These are phyloP conservation scores for Nycteola revayana DNA, from an alignment of 2,888 invertebrate species.

Conservation along the genomic window DNA sequence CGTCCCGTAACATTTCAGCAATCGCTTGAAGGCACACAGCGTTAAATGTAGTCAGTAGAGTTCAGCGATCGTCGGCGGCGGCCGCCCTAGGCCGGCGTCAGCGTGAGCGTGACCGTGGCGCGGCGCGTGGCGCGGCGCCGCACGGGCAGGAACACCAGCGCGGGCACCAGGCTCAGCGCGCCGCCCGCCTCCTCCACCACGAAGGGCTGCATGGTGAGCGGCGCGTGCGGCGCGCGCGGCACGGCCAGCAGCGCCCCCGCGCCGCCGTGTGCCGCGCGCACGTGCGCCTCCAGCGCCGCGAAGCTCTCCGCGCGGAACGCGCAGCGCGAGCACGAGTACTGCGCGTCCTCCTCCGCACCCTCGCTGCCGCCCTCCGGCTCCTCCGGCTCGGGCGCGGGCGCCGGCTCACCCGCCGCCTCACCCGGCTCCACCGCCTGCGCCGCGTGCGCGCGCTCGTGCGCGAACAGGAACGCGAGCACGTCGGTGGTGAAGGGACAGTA, in stretches of 20 bases:
- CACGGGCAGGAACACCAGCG: constrained; percentile 96
- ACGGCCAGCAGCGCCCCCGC: constrained; percentile 77
- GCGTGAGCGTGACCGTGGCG: constrained; percentile 94
- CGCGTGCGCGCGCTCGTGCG: constrained; percentile 93
- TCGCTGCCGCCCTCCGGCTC: constrained; percentile 39
- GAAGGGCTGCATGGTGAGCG: constrained; percentile 96
- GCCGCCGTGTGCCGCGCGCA: constrained; percentile 74
- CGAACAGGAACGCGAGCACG: constrained; percentile 93
- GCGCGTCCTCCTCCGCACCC: constrained; percentile 50
- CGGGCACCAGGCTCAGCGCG: constrained; percentile 90
- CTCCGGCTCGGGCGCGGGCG: constrained; percentile 23
- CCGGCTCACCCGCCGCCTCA: constrained; percentile 3
- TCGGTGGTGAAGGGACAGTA: constrained; percentile 95
- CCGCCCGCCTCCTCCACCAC: constrained; percentile 86
- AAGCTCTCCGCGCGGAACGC: constrained; percentile 75
- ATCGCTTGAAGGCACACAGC: constrained; percentile 93
- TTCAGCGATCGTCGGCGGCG: constrained; percentile 58
- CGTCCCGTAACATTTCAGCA: constrained; percentile 80
- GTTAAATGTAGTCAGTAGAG: constrained; percentile 83
- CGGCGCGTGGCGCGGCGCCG: constrained; percentile 92
- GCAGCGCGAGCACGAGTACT: constrained; percentile 74
- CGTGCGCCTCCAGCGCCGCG: constrained; percentile 72
- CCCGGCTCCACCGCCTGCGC: constrained; percentile 52
- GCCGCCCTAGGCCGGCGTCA: constrained; percentile 91
- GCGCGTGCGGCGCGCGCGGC: constrained; percentile 84